Evolutionary conservation across 2,113 vertebrate species (phyloP), one percentile per base, ranked within the genome.

Genomic region (Ailurus styani): DNA sequence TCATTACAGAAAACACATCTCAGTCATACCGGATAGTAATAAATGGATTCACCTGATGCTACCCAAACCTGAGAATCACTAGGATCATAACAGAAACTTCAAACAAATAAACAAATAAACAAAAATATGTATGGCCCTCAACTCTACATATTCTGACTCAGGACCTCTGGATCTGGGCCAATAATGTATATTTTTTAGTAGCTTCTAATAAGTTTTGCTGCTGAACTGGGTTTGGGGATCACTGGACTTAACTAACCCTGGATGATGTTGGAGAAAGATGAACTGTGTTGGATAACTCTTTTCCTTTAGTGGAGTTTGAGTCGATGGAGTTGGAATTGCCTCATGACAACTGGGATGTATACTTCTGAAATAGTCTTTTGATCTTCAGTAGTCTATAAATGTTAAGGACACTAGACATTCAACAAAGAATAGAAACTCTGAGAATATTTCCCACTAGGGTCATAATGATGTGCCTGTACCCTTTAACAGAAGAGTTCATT

Each of bases 1-100:
- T 83, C 73, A 62, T 79, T 87, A 57, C 18, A 93, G 75, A 96
- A 97, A 97, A 93, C 31, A 52, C 4, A 66, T 72, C 47, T 94
- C 11, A 72, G 50, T 52, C 84, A 95, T 68, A 84, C 18, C 70
- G 94, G 81, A 84, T 60, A 83, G 73, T 66, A 79, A n/a, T 55
- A 93, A 90, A 13, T 90, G 37, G 12, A 57, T 85, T 97, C 93
- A 66, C 54, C 23, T 27, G 72, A 2, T 66, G 72, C 55, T 95
- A 42, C 60, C 25, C 37, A 87, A 77, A 82, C 40, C 29, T 77
- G 29, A 90, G 60, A 64, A 91, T 89, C 78, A 64, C 34, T 96
- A 50, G 40, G 54, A 85, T 91, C 66, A 70, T 64, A n/a, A 91
- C 42, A 23, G 68, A 85, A 96, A 68, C 29, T 88, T 91, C 13